These are phyloP conservation scores for Galeopterus variegatus DNA, from an alignment of 2,113 vertebrate species.

Conservation along the genomic window DNA sequence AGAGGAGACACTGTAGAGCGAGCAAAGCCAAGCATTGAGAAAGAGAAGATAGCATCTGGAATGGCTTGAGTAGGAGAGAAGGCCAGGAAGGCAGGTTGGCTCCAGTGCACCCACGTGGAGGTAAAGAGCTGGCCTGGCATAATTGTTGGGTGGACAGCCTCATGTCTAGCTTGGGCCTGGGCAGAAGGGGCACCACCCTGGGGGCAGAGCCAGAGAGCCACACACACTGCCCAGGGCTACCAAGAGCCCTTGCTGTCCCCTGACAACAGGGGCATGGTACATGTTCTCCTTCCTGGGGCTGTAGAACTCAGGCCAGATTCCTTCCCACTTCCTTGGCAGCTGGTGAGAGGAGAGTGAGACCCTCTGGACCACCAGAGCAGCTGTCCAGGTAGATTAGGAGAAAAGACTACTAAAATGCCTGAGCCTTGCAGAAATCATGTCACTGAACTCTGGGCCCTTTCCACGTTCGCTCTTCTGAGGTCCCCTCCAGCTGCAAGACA, in stretches of 20 bases:
- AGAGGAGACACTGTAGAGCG: not conserved
- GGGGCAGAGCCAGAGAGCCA: not conserved
- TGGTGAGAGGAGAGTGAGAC: not conserved
- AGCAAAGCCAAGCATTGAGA: not conserved
- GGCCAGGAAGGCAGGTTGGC: too few species aligned
- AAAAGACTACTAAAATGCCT: not conserved
- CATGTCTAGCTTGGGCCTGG: not conserved
- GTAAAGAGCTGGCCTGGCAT: not conserved
- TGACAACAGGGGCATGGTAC: not conserved
- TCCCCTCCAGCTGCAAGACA: too few species aligned
- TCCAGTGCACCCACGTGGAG: fast-evolving
- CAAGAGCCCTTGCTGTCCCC: not conserved
- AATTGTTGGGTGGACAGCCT: not conserved
- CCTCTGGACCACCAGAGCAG: too few species aligned
- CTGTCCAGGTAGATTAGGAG: not conserved
- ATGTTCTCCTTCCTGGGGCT: too few species aligned
- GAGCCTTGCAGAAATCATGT: not conserved
- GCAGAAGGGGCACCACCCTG: too few species aligned
- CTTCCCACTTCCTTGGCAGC: not conserved
- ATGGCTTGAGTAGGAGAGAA: not conserved
- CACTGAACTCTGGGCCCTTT: not conserved
- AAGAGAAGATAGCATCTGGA: too few species aligned
- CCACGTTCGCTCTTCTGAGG: too few species aligned
- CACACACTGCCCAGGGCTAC: not conserved
- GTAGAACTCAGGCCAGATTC: not conserved